A percentile compares a stretch with the other conserved stretches of the same genome.
These are phyloP conservation scores for Saccostrea glomerata DNA, from an alignment of 1,140 invertebrate species.

Conservation along the genomic window DNA sequence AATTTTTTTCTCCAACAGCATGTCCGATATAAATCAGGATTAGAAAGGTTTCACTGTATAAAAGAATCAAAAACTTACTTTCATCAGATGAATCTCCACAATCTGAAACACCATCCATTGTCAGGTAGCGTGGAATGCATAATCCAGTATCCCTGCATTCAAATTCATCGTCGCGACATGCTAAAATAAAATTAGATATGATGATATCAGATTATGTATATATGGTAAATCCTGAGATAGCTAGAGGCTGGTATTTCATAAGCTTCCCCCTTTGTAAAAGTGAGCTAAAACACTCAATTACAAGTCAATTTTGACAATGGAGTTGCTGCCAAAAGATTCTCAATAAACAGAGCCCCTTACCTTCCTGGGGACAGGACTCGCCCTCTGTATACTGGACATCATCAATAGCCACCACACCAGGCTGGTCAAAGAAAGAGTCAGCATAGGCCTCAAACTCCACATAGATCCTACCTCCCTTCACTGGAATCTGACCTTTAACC, in stretches of 20 bases:
- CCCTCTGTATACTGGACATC: constrained; percentile 46
- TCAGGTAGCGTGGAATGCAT: constrained; percentile 47
- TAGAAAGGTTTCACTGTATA: no score
- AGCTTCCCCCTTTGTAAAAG: no score
- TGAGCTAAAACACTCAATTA: no score
- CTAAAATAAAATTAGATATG: background rate
- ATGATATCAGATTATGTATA: no score
- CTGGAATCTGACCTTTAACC: constrained; percentile 27
- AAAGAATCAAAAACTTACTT: background rate
- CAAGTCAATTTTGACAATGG: no score
- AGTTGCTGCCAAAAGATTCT: no score
- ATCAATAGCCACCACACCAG: constrained; percentile 48
- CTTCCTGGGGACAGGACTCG: constrained; percentile 35
- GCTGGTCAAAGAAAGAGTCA: background rate
- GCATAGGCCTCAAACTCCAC: constrained; percentile 41
- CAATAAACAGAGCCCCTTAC: constrained; percentile 15
- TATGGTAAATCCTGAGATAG: background rate
- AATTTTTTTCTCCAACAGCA: no score
- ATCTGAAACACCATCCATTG: constrained; percentile 30
- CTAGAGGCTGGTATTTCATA: no score
- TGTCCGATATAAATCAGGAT: no score
- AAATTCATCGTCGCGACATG: constrained; percentile 8
- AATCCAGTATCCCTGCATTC: background rate
- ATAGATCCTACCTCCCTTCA: background rate
- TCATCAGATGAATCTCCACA: constrained; percentile 48